A percentile compares a stretch with the other conserved stretches of the same genome.
Conservation (phyloP, 2,888 invertebrate genomes). For the Platerodrilus igneus region DNA sequence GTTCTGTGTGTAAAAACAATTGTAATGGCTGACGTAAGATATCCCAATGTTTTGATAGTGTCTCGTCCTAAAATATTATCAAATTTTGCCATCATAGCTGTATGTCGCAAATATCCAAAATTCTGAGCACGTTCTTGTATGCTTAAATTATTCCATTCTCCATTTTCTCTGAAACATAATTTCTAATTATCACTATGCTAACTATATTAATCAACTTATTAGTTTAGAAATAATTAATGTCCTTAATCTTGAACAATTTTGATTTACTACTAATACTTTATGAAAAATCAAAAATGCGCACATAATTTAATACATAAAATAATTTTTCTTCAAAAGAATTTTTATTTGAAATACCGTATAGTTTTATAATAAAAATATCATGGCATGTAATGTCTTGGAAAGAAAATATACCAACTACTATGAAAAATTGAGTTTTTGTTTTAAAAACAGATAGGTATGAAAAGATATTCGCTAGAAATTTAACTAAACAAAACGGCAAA, state of each 20-base stretch:
- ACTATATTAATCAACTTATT: conserved; percentile 1
- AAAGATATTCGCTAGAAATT: no score
- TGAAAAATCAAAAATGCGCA: background rate
- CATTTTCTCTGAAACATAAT: conserved; percentile 61
- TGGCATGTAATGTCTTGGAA: no score
- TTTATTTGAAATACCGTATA: no score
- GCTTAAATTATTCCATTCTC: conserved; percentile 69
- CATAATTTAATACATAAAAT: no score
- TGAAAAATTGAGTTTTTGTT: no score
- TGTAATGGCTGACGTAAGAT: conserved; percentile 70
- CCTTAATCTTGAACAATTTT: background rate
- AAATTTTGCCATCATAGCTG: conserved; percentile 81
- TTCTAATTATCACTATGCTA: no score
- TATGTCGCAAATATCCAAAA: conserved; percentile 65
- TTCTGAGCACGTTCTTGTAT: conserved; percentile 71
- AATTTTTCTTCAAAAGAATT: no score
- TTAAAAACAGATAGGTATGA: no score
- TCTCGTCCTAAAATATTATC: conserved; percentile 89
- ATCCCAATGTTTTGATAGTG: conserved; percentile 78
- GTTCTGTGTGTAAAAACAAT: conserved; percentile 85
- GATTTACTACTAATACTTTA: background rate
- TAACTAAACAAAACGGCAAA: no score
- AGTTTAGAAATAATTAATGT: background rate
- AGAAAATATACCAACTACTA: no score
- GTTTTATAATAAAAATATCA: no score